These are phyloP conservation scores for Dendroctonus valens DNA, from an alignment of 1,140 invertebrate genomes.

Conservation along the genomic window DNA sequence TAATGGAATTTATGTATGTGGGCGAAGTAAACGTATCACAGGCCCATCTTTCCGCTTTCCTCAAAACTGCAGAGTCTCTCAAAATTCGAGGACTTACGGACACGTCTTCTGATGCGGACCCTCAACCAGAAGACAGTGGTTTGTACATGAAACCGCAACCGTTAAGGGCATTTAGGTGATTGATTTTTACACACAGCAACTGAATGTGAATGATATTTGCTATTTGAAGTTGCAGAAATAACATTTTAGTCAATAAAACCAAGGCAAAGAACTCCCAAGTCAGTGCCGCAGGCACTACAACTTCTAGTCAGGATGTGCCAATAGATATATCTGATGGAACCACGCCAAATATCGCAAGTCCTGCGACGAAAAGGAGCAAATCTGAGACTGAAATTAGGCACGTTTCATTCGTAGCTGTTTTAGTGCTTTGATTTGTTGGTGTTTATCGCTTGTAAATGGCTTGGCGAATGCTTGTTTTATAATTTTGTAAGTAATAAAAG, in stretches of 20 bases:
- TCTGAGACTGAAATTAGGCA: conserved; percentile 38
- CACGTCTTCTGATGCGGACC: conserved; percentile 45
- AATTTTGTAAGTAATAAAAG: no score
- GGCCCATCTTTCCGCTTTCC: conserved; percentile 65
- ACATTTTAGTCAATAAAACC: conserved; percentile 33
- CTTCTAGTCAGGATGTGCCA: conserved; percentile 46
- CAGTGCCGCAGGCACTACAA: conserved; percentile 43
- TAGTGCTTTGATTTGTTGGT: neutral
- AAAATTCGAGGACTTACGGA: conserved; percentile 71
- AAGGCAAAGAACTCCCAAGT: conserved; percentile 37
- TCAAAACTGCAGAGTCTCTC: conserved; percentile 69
- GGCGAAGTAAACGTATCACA: conserved; percentile 76
- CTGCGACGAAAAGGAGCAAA: conserved; percentile 43
- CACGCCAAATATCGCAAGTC: conserved; percentile 36
- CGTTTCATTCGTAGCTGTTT: conserved; percentile 1
- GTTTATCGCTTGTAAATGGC: no score
- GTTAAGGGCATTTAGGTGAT: conserved; percentile 23
- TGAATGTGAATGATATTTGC: conserved; percentile 1
- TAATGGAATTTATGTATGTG: conserved; percentile 73
- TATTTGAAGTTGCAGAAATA: conserved; percentile 15
- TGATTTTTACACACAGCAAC: neutral
- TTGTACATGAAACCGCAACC: conserved; percentile 42
- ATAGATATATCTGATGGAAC: conserved; percentile 27
- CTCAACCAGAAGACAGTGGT: conserved; percentile 41
- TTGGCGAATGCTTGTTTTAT: no score